Evolutionary conservation across 2,888 invertebrate species (phyloP), one percentile per base, ranked within the genome.

Genomic region (Tuta absoluta): DNA sequence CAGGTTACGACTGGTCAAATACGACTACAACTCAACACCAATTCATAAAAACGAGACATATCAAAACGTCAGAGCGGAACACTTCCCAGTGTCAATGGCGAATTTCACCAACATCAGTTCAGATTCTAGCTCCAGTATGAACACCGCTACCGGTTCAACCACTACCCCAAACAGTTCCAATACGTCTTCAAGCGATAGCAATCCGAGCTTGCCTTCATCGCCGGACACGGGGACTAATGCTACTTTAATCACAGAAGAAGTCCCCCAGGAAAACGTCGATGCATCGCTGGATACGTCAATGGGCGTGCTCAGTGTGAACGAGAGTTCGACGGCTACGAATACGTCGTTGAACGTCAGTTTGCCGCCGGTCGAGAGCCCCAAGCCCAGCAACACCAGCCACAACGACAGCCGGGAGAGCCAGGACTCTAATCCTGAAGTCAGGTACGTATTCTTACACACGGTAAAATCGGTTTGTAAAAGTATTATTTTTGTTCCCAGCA

Each of bases 161-260:
- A 94, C 94, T 0, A 94, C 95, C 0, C 94, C 95, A 0, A 94
- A 95, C 21, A 95, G 95, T 63, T 94, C 95, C 0, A 93, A 94
- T 67, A 94, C 94, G 0, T 95, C 95, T 74, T 95, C 95, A 24
- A 95, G 95, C 21, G 91, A 89, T 51, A 95, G 95, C 76, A 94
- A 94, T 7, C 95, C 96, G 0, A 95, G 95, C 69, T 93, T 96
- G 64, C 96, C 96, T 0, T 93, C 94, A 57, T 94, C 94, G 0
- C 94, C 94, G 0, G 94, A 91, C 19, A 85, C 84, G 48, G 84
- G 84, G 33, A 79, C 82, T 68, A 85, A 82, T 61, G 69, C 80
- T 7, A 79, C 84, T 17, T 75, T 81, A 33, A 65, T 72, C 10
- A 69, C 71, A 0, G 82, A 83, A 2, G 79, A 79, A 38, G 53